phyloP scores from a whole-genome alignment of 2,888 invertebrate genomes.

The Eubasilissa splendida region DNA sequence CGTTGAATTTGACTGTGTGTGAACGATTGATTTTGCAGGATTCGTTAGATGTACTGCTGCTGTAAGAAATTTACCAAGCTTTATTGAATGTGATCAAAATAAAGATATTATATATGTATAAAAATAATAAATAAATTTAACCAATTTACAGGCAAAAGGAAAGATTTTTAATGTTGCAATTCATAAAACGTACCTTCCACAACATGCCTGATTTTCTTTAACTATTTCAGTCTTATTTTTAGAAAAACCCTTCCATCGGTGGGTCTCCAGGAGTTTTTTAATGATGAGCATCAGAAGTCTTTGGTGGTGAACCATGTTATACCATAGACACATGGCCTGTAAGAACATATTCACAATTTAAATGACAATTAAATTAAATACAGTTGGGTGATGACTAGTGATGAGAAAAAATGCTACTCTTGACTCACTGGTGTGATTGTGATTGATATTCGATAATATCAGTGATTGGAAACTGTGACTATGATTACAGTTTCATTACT shows the following conservation, averaged over 20 bases:
- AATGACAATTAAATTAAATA: no score
- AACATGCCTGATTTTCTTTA: background rate
- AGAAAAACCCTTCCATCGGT: conserved; percentile 39
- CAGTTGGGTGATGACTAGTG: no score
- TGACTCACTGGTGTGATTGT: no score
- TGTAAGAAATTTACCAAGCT: background rate
- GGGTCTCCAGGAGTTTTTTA: conserved; percentile 74
- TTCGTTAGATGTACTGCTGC: conserved; percentile 14
- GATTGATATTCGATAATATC: no score
- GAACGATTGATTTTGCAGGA: conserved; percentile 19
- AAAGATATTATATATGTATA: no score
- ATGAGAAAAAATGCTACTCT: no score
- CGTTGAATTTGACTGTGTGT: conserved; percentile 55
- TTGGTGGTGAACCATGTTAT: conserved; percentile 90
- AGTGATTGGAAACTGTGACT: no score
- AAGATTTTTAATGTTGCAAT: background rate
- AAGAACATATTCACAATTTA: conserved; percentile 59
- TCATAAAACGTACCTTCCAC: background rate
- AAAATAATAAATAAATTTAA: no score
- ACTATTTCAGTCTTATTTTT: conserved; percentile 44
- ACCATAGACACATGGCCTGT: conserved; percentile 91
- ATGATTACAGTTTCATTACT: no score
- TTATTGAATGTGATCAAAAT: no score
- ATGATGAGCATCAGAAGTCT: conserved; percentile 85
- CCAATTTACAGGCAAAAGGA: background rate